These are phyloP conservation scores for Ibycter americanus DNA, from an alignment of 2,797 vertebrate species.

Conservation along the genomic window DNA sequence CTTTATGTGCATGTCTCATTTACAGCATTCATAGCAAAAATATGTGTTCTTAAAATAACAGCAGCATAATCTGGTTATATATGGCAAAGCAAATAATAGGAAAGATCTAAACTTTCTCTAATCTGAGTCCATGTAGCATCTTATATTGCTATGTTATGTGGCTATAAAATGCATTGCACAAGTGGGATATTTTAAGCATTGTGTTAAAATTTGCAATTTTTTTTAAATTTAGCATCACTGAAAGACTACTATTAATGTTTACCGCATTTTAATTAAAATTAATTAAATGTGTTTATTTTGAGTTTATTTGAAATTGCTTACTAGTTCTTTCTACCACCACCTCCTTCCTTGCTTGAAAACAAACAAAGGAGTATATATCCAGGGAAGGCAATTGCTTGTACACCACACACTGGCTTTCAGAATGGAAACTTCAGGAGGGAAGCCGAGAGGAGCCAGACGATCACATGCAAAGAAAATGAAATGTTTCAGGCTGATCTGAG, in stretches of 20 bases:
- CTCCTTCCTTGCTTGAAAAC: not conserved
- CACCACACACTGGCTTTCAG: not conserved
- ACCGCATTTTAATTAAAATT: not conserved
- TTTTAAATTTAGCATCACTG: not conserved
- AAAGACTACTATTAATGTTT: not conserved
- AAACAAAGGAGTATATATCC: not conserved
- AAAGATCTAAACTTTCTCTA: not conserved
- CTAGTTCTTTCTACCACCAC: not conserved
- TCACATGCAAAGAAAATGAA: conserved; percentile 24
- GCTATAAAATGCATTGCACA: not conserved
- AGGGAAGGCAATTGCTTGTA: not conserved
- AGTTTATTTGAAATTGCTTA: not conserved
- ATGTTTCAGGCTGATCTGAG: not conserved
- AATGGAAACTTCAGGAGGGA: not conserved
- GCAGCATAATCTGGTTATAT: not conserved
- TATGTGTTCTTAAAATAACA: not conserved
- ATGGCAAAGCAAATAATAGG: not conserved
- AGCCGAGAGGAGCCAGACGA: not conserved
- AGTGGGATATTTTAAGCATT: not conserved
- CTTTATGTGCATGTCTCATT: not conserved
- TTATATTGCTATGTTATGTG: not conserved
- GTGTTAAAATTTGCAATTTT: not conserved
- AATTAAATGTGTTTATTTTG: not conserved
- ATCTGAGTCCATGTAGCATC: not conserved
- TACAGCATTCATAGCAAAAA: not conserved